Conservation (phyloP, 2,888 invertebrate genomes). For the Augochlorella aurata region DNA sequence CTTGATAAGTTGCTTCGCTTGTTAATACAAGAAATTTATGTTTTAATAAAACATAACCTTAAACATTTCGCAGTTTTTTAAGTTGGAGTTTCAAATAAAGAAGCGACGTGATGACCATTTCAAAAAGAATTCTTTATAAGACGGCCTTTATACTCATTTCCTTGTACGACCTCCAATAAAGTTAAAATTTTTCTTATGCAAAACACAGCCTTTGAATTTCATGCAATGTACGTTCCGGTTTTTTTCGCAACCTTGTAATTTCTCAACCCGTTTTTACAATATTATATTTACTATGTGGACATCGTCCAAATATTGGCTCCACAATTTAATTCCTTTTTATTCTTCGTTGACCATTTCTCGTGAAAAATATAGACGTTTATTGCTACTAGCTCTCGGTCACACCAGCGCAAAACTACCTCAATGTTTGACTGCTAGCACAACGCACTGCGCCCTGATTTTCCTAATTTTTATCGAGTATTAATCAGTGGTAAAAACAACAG, state of each 20-base stretch:
- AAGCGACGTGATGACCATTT: conserved; percentile 43
- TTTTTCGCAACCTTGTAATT: conserved; percentile 50
- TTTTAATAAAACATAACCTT: conserved; percentile 64
- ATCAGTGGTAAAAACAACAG: conserved; percentile 28
- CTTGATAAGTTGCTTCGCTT: conserved; percentile 21
- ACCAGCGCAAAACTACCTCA: conserved; percentile 66
- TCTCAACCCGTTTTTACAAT: conserved; percentile 35
- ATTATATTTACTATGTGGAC: conserved; percentile 32
- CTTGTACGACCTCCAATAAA: conserved; percentile 14
- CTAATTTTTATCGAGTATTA: conserved; percentile 42
- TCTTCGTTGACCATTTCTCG: conserved; percentile 37
- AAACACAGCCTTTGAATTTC: conserved; percentile 50
- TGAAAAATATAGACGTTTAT: conserved; percentile 52
- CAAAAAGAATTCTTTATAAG: conserved; percentile 29
- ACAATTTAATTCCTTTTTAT: conserved; percentile 24
- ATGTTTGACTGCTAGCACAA: conserved; percentile 63
- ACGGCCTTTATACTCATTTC: conserved; percentile 17
- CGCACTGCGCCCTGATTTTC: conserved; percentile 55
- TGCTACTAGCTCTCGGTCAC: conserved; percentile 55
- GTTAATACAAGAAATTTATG: conserved; percentile 45
- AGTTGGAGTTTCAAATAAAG: conserved; percentile 43
- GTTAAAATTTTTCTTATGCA: conserved; percentile 26
- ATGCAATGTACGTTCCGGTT: conserved; percentile 54
- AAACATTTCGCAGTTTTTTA: conserved; percentile 44
- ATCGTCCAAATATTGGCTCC: conserved; percentile 31